Percentiles rank a stretch among this genome's conserved stretches.
These are phyloP conservation scores for Scaptomyza polygonia DNA, from an alignment of 2,888 invertebrate species.

Conservation along the genomic window DNA sequence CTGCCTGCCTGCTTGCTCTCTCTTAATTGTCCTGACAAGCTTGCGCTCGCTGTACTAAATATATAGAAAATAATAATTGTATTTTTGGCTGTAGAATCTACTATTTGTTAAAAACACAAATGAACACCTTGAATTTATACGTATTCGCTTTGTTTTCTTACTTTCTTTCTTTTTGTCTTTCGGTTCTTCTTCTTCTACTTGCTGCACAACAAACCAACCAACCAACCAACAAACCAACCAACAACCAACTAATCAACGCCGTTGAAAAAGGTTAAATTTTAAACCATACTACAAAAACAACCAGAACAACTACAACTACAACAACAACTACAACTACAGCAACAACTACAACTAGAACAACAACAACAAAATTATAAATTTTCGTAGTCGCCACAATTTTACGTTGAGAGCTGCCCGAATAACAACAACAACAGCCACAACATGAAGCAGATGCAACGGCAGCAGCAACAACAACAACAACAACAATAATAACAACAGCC, in stretches of 20 bases:
- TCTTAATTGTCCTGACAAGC: conserved; percentile 17
- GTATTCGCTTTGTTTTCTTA: conserved; percentile 58
- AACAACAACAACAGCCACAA: conserved; percentile 37
- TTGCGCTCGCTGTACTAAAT: conserved; percentile 38
- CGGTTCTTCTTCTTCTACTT: conserved; percentile 45
- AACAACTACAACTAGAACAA: conserved; percentile 41
- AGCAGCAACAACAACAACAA: conserved; percentile 33
- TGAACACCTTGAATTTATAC: conserved; percentile 43
- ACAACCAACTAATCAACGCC: conserved; percentile 31
- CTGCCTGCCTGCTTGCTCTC: conserved; percentile 12
- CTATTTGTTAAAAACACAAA: conserved; percentile 12
- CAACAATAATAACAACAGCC: conserved; percentile 13
- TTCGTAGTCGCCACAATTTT: conserved; percentile 75
- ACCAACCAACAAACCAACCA: conserved; percentile 20
- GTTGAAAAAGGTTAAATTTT: conserved; percentile 40
- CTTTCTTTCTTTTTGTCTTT: conserved; percentile 57
- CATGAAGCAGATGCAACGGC: conserved; percentile 19
- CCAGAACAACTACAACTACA: conserved; percentile 34
- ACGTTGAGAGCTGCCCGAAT: conserved; percentile 73
- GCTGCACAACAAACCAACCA: conserved; percentile 41
- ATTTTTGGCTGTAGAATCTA: conserved; percentile 40
- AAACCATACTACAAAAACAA: conserved; percentile 31
- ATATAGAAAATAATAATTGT: too few species aligned
- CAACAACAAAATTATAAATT: conserved; percentile 45
- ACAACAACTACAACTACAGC: conserved; percentile 30